Base-by-base conservation (phyloP, 2,113 vertebrate genomes). In the Pseudopodoces humilis region DNA sequence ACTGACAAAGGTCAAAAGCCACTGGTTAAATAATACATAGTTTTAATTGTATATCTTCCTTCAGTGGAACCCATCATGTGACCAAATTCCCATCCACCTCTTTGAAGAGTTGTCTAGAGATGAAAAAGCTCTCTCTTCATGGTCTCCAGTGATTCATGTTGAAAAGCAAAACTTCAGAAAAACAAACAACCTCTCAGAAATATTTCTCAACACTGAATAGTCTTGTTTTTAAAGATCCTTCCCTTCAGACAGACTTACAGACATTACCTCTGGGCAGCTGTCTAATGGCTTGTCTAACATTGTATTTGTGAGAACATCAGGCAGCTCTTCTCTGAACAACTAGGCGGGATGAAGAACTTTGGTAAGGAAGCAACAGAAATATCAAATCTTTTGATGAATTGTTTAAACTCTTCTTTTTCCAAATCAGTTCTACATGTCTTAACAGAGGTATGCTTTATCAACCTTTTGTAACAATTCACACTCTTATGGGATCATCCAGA, bases 91-190 rank as follows among this genome's bases (percentile, higher is more conserved):
- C 71, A 92, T 81, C 83, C 50, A 94, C 28, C 35, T 59, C 91
- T 96, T 92, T 90, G 83, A 95, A 92, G 43, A 56, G 52, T 2
- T 83, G 28, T 62, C 49, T 70, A 43, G 72, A 89, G 43, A 95
- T 91, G 82, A 81, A 95, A 58, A 95, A 53, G 22, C 23, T 62
- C 65, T 85, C 59, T 93, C 72, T 95, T 82, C 60, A 35, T 81
- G 50, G 46, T 92, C 56, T 94, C 56, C 52, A 68, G 39, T 80
- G 52, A 92, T 35, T 74, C 41, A 46, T 25, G 30, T 24, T 17
- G 59, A 75, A 49, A 59, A 53, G 47, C 13, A 44, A 65, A 86
- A 90, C 70, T 94, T 68, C 52, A 83, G 83, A 82, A 88, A 83
- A 88, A 65, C 49, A 83, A 84, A 31, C 58, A 86, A 19, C 55